Conservation (phyloP, 1,140 invertebrate genomes). For the Drosophila ficusphila region DNA sequence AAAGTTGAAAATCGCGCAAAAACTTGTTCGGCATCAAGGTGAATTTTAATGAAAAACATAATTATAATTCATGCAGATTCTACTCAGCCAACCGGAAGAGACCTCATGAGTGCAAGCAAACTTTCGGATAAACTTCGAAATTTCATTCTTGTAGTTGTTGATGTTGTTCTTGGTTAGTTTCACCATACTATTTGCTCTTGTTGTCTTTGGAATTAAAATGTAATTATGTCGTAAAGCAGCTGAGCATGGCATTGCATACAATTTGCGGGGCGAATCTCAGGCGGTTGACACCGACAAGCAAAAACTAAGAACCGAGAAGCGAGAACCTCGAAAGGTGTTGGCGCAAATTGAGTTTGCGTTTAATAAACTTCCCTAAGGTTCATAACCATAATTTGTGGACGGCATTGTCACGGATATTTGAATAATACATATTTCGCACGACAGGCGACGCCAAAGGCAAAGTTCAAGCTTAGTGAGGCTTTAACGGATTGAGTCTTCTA, state of each 20-base stretch:
- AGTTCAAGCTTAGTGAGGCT: background rate
- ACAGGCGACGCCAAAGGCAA: background rate
- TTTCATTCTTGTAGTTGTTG: slow-evolving; percentile 51
- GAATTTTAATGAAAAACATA: slow-evolving; percentile 82
- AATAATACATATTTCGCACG: slow-evolving; percentile 24
- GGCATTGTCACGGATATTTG: slow-evolving; percentile 49
- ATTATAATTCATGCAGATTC: slow-evolving; percentile 81
- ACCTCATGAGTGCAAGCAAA: slow-evolving; percentile 67
- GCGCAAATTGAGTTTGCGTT: slow-evolving; percentile 38
- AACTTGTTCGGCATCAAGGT: slow-evolving; percentile 57
- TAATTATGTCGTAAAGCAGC: slow-evolving; percentile 72
- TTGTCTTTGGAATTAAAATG: slow-evolving; percentile 74
- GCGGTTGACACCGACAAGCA: too few species aligned
- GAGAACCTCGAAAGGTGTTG: slow-evolving; percentile 13
- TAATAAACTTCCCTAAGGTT: slow-evolving; percentile 46
- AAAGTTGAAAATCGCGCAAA: slow-evolving; percentile 63
- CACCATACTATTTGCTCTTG: slow-evolving; percentile 51
- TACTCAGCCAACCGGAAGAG: slow-evolving; percentile 41
- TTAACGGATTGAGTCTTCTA: background rate
- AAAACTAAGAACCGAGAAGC: too few species aligned
- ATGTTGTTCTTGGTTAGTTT: slow-evolving; percentile 31
- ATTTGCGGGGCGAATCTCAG: slow-evolving; percentile 40
- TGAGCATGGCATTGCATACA: slow-evolving; percentile 58
- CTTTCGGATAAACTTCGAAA: slow-evolving; percentile 69
- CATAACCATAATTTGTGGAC: slow-evolving; percentile 32